Percentiles rank a stretch among this genome's conserved stretches.
Evolutionary conservation across 2,797 vertebrate species (phyloP).

Genomic region (Parauchenoglanis punctatus): DNA sequence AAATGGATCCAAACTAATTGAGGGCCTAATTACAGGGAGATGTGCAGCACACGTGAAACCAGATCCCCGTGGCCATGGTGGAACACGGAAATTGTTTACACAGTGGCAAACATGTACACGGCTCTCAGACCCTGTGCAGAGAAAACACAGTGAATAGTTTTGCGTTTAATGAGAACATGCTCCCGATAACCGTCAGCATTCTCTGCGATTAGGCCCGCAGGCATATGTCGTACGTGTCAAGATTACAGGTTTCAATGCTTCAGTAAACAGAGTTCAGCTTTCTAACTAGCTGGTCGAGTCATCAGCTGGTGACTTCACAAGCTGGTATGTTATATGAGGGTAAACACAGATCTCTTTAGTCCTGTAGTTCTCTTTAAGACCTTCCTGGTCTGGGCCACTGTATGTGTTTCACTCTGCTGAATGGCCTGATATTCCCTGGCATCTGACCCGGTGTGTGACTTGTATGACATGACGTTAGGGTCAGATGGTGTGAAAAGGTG

Average conservation of each 20-base stretch:
- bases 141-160: slow-evolving; percentile 87
- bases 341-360: not conserved
- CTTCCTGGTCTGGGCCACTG: not conserved
- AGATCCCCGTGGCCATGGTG: slow-evolving; percentile 83
- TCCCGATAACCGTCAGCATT: slow-evolving; percentile 64
- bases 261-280: not conserved
- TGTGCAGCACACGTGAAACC: slow-evolving; percentile 92
- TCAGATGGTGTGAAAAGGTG: not conserved
- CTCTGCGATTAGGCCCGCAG: slow-evolving; percentile 61
- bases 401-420: slow-evolving; percentile 59
- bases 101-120: slow-evolving; percentile 85
- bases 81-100: slow-evolving; percentile 80
- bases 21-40: slow-evolving; percentile 91
- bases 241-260: not conserved
- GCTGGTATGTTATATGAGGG: not conserved
- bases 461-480: not conserved
- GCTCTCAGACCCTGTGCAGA: slow-evolving; percentile 78
- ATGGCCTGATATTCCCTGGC: not conserved
- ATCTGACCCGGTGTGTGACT: not conserved
- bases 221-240: slow-evolving; percentile 22
- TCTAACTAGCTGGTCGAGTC: not conserved
- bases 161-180: slow-evolving; percentile 82
- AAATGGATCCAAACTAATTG: slow-evolving; percentile 89
- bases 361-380: not conserved
- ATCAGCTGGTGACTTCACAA: not conserved